phyloP scores from a whole-genome alignment of 2,888 invertebrate genomes.

The Eristalinus aeneus region DNA sequence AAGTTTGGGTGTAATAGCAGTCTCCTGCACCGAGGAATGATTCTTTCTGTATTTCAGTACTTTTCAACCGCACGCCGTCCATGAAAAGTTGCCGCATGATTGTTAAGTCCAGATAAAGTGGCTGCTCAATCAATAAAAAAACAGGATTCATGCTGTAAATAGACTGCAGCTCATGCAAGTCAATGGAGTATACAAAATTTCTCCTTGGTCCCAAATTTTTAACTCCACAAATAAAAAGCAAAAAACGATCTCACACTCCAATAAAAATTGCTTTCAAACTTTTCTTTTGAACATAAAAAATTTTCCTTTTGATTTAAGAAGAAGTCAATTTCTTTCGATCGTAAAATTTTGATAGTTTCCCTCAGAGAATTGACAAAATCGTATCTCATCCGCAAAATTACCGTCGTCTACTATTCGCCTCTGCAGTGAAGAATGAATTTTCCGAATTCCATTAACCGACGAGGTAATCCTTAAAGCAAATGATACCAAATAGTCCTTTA shows the following conservation, averaged over 20 bases:
- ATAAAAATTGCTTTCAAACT: too few relatives aligned
- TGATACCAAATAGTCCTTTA: conserved; percentile 14
- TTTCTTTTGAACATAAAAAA: not conserved
- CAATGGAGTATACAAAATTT: not conserved
- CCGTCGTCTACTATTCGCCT: not conserved
- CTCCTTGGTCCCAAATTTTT: not conserved
- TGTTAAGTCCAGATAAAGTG: too few relatives aligned
- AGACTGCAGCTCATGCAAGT: too few relatives aligned
- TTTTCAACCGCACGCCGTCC: too few relatives aligned
- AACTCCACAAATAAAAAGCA: not conserved
- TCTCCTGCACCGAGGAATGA: too few relatives aligned
- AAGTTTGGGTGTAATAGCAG: too few relatives aligned
- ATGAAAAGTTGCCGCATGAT: too few relatives aligned
- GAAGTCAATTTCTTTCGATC: not conserved
- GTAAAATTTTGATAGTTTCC: conserved; percentile 18
- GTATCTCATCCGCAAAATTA: not conserved
- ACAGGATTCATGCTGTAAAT: too few relatives aligned
- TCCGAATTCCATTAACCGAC: conserved; percentile 35
- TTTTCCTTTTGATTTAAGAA: not conserved
- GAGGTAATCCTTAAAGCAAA: conserved; percentile 14
- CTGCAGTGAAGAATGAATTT: conserved; percentile 37
- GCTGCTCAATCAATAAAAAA: too few relatives aligned
- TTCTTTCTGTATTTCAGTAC: too few relatives aligned
- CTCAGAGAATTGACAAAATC: not conserved
- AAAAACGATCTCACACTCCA: conserved; percentile 8